Evolutionary conservation across 2,113 vertebrate genomes (phyloP), one percentile per base, ranked within the genome.

Genomic region (Labrus mixtus): DNA sequence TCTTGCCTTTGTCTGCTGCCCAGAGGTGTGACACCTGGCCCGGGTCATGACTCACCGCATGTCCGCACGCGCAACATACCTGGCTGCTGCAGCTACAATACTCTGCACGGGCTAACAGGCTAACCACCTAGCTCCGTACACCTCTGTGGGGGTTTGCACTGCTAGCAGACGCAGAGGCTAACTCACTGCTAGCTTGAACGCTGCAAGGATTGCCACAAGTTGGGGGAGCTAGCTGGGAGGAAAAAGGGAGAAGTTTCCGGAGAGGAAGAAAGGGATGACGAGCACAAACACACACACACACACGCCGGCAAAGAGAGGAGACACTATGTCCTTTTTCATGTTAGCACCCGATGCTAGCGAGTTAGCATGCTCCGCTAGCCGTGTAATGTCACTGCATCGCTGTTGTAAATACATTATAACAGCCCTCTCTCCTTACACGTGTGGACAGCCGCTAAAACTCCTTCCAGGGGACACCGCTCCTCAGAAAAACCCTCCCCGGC

Each of bases 341-440:
- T 86, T 91, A 93, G 93, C 93, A 62, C 37, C 62, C 75, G 55
- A 39, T 66, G 87, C 86, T 86, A 76, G 59, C 58, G 63, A 22
- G 91, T 91, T 94, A 94, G 92, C 91, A 36, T 15, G n/a, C 73
- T 33, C 53, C 63, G 93, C 93, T 94, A 93, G 91, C 92, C 59
- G 23, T 53, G 78, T 87, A 87, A 93, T 88, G 90, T 92, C 92
- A 89, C 92, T 71, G 93, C 93, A 93, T 88, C 86, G 90, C 80
- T 81, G 90, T 76, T 90, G 85, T 89, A 91, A 89, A 90, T 88
- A 83, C 86, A 84, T 72, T 73, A 39, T 23, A 71, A 51, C 65
- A 84, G 81, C 84, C 76, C 17, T 19, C 60, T 29, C 80, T 78
- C 71, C 85, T 89, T 89, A 84, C 94, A 94, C 93, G 91, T 93